Evolutionary conservation across 64 coral and sea anemone species (phyloP).

Genomic region (Cladopsammia gracilis): DNA sequence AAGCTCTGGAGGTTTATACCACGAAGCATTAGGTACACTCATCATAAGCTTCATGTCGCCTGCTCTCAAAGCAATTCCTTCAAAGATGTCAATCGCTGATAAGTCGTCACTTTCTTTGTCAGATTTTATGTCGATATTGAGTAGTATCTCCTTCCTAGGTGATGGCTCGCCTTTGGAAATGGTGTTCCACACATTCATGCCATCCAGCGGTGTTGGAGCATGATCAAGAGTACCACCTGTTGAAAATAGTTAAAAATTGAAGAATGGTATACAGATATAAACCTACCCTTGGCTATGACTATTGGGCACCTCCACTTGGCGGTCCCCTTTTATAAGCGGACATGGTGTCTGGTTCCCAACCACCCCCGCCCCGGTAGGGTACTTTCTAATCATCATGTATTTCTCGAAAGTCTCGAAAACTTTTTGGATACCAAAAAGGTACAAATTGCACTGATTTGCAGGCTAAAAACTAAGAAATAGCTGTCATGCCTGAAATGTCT

Average conservation of each 20-base stretch:
- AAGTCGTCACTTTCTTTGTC: not conserved
- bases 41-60: constrained; percentile 52
- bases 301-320: too few relatives aligned
- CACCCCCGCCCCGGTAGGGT: too few relatives aligned
- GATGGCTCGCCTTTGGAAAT: constrained; percentile 37
- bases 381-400: too few relatives aligned
- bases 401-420: too few relatives aligned
- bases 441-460: too few relatives aligned
- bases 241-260: not conserved
- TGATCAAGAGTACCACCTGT: not conserved
- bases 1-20: constrained; percentile 54
- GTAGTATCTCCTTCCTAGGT: constrained; percentile 55
- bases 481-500: too few relatives aligned
- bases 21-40: not conserved
- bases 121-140: constrained; percentile 19
- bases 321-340: too few relatives aligned
- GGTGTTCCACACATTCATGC: constrained; percentile 51
- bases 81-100: not conserved
- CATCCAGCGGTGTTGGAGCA: constrained; percentile 7
- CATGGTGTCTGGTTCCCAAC: too few relatives aligned
- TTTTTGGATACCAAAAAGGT: too few relatives aligned
- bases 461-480: too few relatives aligned
- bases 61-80: constrained; percentile 41
- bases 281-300: too few relatives aligned
- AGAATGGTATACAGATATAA: not conserved